Evolutionary conservation across 2,888 invertebrate genomes (phyloP).

Genomic region (Tyria jacobaeae): DNA sequence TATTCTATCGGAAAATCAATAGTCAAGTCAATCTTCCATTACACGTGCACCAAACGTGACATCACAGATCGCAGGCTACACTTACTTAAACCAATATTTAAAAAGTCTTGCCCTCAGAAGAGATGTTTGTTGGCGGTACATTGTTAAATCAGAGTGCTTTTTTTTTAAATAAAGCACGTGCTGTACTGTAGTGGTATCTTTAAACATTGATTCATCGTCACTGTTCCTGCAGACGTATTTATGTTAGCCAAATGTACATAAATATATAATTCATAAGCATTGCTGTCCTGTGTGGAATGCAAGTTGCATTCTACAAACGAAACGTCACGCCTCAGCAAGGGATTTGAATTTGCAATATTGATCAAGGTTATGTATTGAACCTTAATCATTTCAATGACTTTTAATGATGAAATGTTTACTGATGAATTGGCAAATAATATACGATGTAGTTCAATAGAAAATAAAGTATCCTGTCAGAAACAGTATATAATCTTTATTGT

Average conservation of each 20-base stretch:
- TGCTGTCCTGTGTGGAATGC: background rate
- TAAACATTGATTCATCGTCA: slow-evolving; percentile 1
- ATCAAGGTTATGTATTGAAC: no score
- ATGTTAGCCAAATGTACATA: background rate
- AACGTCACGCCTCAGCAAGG: background rate
- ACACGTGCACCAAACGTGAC: slow-evolving; percentile 12
- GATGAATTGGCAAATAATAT: no score
- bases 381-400: no score
- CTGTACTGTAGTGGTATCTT: background rate
- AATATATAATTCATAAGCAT: background rate
- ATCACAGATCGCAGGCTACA: slow-evolving; percentile 1
- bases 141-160: slow-evolving; percentile 13
- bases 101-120: slow-evolving; percentile 10
- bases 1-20: background rate
- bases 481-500: no score
- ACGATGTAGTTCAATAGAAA: no score
- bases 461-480: no score
- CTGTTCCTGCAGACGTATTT: no score
- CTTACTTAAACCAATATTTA: slow-evolving; percentile 30
- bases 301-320: background rate
- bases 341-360: no score
- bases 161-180: slow-evolving; percentile 17
- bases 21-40: background rate
- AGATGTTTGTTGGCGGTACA: slow-evolving; percentile 20
- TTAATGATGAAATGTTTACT: no score